These are phyloP conservation scores for Hydractinia symbiolongicarpus DNA, from an alignment of 30 jellyfish, hydroid and myxozoan genomes.

Conservation along the genomic window DNA sequence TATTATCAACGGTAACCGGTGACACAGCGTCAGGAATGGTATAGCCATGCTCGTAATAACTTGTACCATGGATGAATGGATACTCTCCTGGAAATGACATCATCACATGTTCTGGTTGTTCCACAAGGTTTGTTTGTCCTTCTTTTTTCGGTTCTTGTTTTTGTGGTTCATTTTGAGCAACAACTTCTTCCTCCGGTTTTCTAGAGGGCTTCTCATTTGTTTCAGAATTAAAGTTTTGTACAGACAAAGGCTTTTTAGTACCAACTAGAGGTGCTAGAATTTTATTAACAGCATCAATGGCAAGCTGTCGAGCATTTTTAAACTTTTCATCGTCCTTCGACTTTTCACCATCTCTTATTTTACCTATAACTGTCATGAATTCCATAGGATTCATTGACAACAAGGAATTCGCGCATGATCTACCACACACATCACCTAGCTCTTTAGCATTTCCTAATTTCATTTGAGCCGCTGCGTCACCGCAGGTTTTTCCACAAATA, in stretches of 20 bases:
- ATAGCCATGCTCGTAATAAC: too few species aligned
- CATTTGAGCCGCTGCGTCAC: conserved; percentile 47
- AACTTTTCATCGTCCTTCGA: conserved; percentile 24
- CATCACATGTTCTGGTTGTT: too few species aligned
- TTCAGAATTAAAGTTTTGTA: background rate
- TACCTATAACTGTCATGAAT: conserved; percentile 51
- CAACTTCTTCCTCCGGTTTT: too few species aligned
- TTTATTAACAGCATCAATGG: conserved; percentile 10
- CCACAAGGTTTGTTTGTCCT: too few species aligned
- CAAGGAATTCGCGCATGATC: conserved; percentile 69
- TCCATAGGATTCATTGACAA: conserved; percentile 64
- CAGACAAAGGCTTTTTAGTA: conserved; percentile 13
- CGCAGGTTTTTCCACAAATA: conserved; percentile 71
- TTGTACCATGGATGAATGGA: too few species aligned
- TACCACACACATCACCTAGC: conserved; percentile 71
- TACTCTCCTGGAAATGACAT: too few species aligned
- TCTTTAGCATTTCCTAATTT: conserved; percentile 56
- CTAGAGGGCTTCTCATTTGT: too few species aligned
- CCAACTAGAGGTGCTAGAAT: conserved; percentile 25
- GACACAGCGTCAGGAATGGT: too few species aligned
- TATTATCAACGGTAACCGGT: too few species aligned
- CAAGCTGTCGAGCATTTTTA: conserved; percentile 15
- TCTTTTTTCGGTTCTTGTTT: too few species aligned
- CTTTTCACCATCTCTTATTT: conserved; percentile 30
- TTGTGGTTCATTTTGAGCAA: too few species aligned